Evolutionary conservation across 1,140 invertebrate genomes (phyloP).

Genomic region (Tetraneura akinire): DNA sequence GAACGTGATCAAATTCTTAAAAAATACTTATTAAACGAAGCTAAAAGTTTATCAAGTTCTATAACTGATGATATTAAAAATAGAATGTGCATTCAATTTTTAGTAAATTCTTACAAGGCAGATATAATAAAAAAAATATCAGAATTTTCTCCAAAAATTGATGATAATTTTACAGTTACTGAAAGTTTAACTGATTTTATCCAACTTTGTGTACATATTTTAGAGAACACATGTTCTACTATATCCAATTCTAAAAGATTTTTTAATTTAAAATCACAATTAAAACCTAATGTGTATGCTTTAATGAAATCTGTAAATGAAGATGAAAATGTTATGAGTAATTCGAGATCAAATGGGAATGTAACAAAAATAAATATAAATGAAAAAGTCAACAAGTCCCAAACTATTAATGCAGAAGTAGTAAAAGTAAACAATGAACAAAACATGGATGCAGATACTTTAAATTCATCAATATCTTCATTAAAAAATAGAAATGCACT

Average conservation of each 20-base stretch:
- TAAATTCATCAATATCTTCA: background rate
- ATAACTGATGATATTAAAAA: background rate
- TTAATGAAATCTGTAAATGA: constrained; percentile 2
- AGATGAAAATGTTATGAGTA: background rate
- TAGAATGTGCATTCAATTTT: background rate
- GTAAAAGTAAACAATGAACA: background rate
- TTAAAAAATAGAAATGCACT: background rate
- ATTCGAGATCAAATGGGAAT: background rate
- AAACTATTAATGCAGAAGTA: background rate
- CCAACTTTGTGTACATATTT: background rate
- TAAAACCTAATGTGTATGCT: background rate
- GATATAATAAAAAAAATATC: background rate
- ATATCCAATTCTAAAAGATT: constrained; percentile 14
- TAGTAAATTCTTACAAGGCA: background rate
- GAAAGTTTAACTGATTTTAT: background rate
- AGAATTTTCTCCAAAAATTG: background rate
- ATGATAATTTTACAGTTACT: background rate
- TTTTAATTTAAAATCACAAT: background rate
- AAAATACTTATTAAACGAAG: constrained; percentile 35
- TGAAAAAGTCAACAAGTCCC: background rate
- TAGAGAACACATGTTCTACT: constrained; percentile 29
- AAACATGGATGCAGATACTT: background rate
- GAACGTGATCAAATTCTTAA: constrained; percentile 3
- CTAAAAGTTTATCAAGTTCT: constrained; percentile 2
- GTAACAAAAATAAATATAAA: background rate